Evolutionary conservation across 2,797 vertebrate species (phyloP).

Genomic region (Gambusia yucatana): DNA sequence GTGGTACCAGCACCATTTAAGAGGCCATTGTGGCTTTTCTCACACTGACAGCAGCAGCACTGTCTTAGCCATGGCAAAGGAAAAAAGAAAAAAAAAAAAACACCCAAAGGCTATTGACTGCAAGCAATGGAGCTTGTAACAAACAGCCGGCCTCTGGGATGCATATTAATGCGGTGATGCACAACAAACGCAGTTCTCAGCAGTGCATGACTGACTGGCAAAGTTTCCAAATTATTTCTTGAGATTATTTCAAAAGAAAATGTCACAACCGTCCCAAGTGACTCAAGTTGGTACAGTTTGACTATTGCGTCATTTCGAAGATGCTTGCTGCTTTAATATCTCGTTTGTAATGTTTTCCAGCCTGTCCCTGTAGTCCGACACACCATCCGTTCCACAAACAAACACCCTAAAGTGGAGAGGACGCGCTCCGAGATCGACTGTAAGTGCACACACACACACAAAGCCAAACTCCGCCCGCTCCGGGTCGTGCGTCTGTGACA

Average conservation of each 20-base stretch:
- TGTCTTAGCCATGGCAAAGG: conserved; percentile 61
- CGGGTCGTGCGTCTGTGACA: conserved; percentile 10
- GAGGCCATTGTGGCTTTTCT: conserved; percentile 70
- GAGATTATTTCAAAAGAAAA: background rate
- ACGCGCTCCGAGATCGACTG: conserved; percentile 96
- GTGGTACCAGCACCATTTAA: conserved; percentile 70
- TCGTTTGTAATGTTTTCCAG: conserved; percentile 67
- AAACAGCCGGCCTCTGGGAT: conserved; percentile 58
- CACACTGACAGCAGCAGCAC: conserved; percentile 65
- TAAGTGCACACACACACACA: conserved; percentile 77
- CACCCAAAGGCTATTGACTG: conserved; percentile 64
- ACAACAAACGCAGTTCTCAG: conserved; percentile 17
- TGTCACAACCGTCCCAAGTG: background rate
- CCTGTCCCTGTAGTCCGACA: conserved; percentile 88
- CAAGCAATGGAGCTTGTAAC: conserved; percentile 55
- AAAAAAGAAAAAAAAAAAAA: conserved; percentile 11
- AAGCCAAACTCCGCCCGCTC: background rate
- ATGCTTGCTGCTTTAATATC: background rate
- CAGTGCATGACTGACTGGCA: background rate
- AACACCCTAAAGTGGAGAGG: conserved; percentile 88
- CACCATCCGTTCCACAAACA: conserved; percentile 95
- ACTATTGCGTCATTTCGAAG: background rate
- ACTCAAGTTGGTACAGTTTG: background rate
- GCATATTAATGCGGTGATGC: conserved; percentile 67
- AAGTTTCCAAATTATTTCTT: conserved; percentile 11